A percentile compares a stretch with the other conserved stretches of the same genome.
These are phyloP conservation scores for Drosophila eohydei DNA, from an alignment of 2,888 invertebrate species.

Conservation along the genomic window DNA sequence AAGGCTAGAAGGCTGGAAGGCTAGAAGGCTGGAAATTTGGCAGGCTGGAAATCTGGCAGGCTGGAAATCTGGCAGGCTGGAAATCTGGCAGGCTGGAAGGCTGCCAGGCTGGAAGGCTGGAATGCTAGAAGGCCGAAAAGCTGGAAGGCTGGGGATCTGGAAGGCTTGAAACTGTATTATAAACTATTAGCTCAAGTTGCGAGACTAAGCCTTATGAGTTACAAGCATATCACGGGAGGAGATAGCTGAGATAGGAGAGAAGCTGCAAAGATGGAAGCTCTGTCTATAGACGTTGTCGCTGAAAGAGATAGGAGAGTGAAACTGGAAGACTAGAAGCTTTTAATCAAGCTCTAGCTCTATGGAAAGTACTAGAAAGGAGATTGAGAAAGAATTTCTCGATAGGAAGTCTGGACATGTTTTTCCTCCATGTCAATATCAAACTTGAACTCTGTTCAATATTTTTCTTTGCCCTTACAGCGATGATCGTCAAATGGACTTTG, in stretches of 20 bases:
- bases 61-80: neutral
- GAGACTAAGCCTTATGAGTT: neutral
- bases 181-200: neutral
- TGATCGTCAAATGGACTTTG: slow-evolving; percentile 93
- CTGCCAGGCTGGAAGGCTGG: neutral
- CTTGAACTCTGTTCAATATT: slow-evolving; percentile 6
- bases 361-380: neutral
- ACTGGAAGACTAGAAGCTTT: neutral
- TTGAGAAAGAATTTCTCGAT: neutral
- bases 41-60: too few relatives aligned
- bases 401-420: neutral
- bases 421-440: slow-evolving; percentile 9
- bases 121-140: too few relatives aligned
- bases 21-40: too few relatives aligned
- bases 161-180: neutral
- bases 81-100: too few relatives aligned
- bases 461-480: slow-evolving; percentile 86
- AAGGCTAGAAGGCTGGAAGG: too few relatives aligned
- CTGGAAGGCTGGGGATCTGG: too few relatives aligned
- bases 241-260: neutral
- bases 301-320: neutral
- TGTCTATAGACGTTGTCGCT: neutral
- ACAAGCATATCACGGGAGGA: neutral
- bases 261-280: neutral
- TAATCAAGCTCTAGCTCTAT: too few relatives aligned